Evolutionary conservation across 2,113 vertebrate genomes (phyloP).

Genomic region (Chamaetylas fuelleborni): DNA sequence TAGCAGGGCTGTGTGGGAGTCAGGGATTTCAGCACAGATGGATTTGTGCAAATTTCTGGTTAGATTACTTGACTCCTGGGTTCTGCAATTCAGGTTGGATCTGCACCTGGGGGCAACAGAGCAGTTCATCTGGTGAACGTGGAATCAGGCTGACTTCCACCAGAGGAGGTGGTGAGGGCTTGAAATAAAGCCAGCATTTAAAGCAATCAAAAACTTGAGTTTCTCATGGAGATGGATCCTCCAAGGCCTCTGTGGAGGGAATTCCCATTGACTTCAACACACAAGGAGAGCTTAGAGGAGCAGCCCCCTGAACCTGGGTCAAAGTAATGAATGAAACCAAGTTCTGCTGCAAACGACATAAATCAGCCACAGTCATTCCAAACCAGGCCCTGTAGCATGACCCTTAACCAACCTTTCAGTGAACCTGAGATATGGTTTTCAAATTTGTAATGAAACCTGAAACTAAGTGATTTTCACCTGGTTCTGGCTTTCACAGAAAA

Average conservation of each 20-base stretch:
- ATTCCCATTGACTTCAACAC: constrained; percentile 43
- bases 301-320: constrained; percentile 50
- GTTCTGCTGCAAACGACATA: constrained; percentile 43
- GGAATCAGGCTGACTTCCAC: background rate
- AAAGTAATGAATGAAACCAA: constrained; percentile 46
- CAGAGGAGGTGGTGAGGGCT: background rate
- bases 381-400: constrained; percentile 51
- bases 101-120: constrained; percentile 7
- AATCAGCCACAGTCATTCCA: constrained; percentile 63
- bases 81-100: background rate
- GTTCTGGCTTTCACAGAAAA: constrained; percentile 56
- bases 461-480: constrained; percentile 69
- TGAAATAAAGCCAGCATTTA: constrained; percentile 23
- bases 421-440: constrained; percentile 68
- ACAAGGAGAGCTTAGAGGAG: constrained; percentile 38
- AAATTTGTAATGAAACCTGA: constrained; percentile 69
- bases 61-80: background rate
- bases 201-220: background rate
- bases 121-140: background rate
- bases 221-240: constrained; percentile 12
- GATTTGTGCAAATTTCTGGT: background rate
- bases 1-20: background rate
- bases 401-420: constrained; percentile 66
- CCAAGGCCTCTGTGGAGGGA: constrained; percentile 6
- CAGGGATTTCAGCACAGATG: background rate